Evolutionary conservation across 2,113 vertebrate genomes (phyloP).

Genomic region (Alectura lathami): DNA sequence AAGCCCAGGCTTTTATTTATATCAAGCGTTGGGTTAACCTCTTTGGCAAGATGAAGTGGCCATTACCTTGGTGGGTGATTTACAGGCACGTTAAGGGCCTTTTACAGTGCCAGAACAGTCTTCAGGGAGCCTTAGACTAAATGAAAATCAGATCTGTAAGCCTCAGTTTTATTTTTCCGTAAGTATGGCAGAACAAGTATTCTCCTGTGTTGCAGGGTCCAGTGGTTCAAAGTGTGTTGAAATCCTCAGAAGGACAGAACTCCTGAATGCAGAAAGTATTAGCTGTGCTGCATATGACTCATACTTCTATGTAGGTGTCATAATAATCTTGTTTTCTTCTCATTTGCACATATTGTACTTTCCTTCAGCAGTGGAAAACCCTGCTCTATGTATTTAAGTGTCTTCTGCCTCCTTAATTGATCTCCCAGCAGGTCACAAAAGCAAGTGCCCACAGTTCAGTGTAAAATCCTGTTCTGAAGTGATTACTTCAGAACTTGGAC

Average conservation of each 20-base stretch:
- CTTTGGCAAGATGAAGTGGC: neutral
- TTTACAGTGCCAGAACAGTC: neutral
- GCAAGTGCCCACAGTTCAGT: neutral
- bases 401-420: neutral
- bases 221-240: neutral
- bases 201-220: neutral
- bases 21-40: neutral
- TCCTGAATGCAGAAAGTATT: neutral
- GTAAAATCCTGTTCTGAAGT: neutral
- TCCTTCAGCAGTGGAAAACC: neutral
- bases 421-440: neutral
- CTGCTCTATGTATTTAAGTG: neutral
- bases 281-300: neutral
- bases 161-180: neutral
- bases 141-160: neutral
- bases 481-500: neutral
- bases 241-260: neutral
- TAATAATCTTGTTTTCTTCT: neutral
- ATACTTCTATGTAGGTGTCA: neutral
- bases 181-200: neutral
- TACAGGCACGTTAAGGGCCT: neutral
- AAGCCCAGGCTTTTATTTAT: neutral
- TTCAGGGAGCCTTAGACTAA: neutral
- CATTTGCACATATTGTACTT: neutral
- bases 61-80: constrained; percentile 1